Evolutionary conservation across 37 sponge, comb jelly and placozoan genomes (phyloP), one percentile per base, ranked within the genome.

Genomic region (Axinella damicornis): DNA sequence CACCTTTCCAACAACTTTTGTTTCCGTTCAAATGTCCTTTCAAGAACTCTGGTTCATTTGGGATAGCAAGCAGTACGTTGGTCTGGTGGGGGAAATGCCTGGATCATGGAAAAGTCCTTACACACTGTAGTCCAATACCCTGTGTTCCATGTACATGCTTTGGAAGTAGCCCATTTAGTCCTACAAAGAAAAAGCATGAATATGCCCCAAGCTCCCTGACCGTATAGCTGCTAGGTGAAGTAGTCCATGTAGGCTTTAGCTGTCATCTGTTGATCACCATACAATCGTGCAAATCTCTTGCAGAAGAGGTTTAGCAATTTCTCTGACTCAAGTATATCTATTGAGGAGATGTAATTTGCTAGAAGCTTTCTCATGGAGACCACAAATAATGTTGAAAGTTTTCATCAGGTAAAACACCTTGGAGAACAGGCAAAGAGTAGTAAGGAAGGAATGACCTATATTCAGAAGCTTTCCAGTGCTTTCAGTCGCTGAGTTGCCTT

Each of bases 61-160:
- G n/a, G n/a, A n/a, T n/a, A n/a, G n/a, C n/a, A n/a, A 56, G 57
- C 18, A 19, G 57, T 15, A 56, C 15, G 18, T 65, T n/a, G 38
- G 28, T 31, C 71, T 18, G 21, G 38, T 21, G 71, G 22, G 22
- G 71, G 71, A 31, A 70, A 35, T 35, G 32, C 37, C 34, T 70
- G 34, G 22, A 70, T 31, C 18, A 35, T 35, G 18, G 34, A 35
- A 16, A 18, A 70, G 71, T 35, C 22, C 37, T 28, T 34, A 28
- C 15, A 28, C 32, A 35, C 67, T 79, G 80, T 37, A 34, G 24
- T 28, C 25, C 80, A 79, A 79, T 61, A 13, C 39, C 25, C 16
- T 34, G 58, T 5, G 68, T 79, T 17, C 80, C 80, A 39, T 65
- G 80, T 4, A 79, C 22, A 36, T 57, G 27, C 35, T 69, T 69